Base-by-base conservation (phyloP, 2,113 vertebrate genomes). In the Siniperca chuatsi region DNA sequence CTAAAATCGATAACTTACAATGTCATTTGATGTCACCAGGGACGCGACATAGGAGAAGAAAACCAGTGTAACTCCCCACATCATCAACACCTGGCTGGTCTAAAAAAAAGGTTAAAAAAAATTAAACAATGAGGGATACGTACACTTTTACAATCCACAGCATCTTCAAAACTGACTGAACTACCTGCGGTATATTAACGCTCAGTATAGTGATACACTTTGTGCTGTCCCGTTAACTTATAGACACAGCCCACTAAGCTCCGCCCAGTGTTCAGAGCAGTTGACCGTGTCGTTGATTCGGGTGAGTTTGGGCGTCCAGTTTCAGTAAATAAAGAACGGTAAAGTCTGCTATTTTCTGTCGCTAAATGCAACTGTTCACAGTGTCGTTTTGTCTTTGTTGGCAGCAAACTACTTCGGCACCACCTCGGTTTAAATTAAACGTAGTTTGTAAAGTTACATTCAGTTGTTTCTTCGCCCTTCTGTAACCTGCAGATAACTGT, bases 1-100 rank as follows among this genome's bases (percentile, higher is more conserved):
- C 4, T 18, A 16, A 78, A 70, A 7, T 50, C 12, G 12, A 11
- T 23, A 46, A 84, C 93, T 92, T 90, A 93, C 92, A 33, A 79
- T 84, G 23, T 83, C 57, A 8, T 82, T 33, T 4, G 92, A 74
- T 10, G 78, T 21, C 66, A 65, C 81, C 35, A 57, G 68, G 0
- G 0, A 21, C 0, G 23, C 29, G 0, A 90, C 10, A 7, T 0
- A 81, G 4, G 5, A 77, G 1, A 88, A 2, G 2, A 79, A 33
- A 8, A 86, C 6, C 4, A 92, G 6, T 0, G 35, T 8, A 12
- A 48, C 6, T 37, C 1, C 29, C 66, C 71, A 48, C 92, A 92
- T 93, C 18, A 16, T 78, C 7, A 57, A 11, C 46, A 66, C 1
- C 4, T 3, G 18, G 2, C 2, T 21, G 29, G 4, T 6, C 20